Evolutionary conservation across 2,797 vertebrate species (phyloP), one percentile per base, ranked within the genome.

Genomic region (Oryzias sinensis): DNA sequence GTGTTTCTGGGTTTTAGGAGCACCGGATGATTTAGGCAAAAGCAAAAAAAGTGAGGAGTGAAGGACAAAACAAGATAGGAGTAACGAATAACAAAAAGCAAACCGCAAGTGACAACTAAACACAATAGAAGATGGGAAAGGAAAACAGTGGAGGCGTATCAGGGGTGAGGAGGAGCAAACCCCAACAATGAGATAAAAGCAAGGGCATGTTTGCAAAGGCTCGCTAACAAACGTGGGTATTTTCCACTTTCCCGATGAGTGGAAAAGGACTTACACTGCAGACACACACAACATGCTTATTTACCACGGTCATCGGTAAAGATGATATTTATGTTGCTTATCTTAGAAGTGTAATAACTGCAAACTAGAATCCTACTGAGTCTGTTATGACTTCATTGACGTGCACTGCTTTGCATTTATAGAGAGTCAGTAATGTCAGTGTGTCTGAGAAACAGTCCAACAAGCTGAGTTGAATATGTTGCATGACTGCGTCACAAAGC

Each of bases 21-120:
- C 33, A 37, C 33, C 3, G 33, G 33, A 37, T 9, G 33, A 56
- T 65, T 49, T 49, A 3, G 20, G n/a, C 7, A 33, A 41, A 56
- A 40, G 62, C 22, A 50, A 20, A 49, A 61, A 71, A 67, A 60
- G 43, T 43, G 20, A 57, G 33, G 40, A 18, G 42, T 14, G 51
- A 71, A 80, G 76, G 72, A 65, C 72, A 53, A 27, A 54, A 65
- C 5, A 17, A 66, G 59, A 79, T 70, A 62, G 44, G 20, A 17
- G 48, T 5, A 8, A 7, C 27, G 11, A 68, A 56, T 16, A 70
- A 63, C 18, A 77, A 50, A 37, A 69, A 61, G 65, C 53, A 72
- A 68, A 60, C 4, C 56, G 6, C 7, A 53, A 54, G 5, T 48
- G 5, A 20, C 56, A 62, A 20, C 14, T 62, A 67, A 61, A 59